phyloP scores from a whole-genome alignment of 2,888 invertebrate genomes.

The Microplitis manilae region DNA sequence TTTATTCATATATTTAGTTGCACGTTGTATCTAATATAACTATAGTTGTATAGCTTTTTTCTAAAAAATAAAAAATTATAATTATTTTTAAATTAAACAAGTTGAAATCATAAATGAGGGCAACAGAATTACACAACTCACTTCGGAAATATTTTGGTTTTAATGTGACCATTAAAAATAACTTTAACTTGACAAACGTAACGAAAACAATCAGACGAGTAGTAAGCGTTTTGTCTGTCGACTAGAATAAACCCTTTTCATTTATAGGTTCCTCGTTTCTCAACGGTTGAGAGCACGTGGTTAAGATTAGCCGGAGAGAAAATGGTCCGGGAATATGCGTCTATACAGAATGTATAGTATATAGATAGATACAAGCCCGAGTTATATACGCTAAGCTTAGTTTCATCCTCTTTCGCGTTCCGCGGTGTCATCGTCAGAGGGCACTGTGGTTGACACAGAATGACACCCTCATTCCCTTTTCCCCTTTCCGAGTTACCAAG shows the following conservation, averaged over 20 bases:
- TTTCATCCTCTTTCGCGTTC: conserved; percentile 68
- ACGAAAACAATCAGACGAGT: background rate
- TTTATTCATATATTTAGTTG: no score
- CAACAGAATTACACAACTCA: no score
- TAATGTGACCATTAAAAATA: background rate
- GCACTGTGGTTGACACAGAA: conserved; percentile 70
- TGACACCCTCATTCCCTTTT: conserved; percentile 61
- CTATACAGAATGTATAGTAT: background rate
- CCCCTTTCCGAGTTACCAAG: conserved; percentile 32
- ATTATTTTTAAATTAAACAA: no score
- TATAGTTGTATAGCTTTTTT: no score
- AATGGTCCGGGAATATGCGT: conserved; percentile 51
- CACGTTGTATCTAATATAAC: no score
- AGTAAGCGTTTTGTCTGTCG: conserved; percentile 13
- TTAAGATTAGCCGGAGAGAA: conserved; percentile 30
- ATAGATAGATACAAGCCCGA: conserved; percentile 51
- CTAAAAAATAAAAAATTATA: no score
- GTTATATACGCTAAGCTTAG: conserved; percentile 60
- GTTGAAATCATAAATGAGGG: no score
- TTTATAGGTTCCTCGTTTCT: conserved; percentile 16
- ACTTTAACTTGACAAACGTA: background rate
- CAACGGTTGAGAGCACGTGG: conserved; percentile 20
- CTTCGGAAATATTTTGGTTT: no score
- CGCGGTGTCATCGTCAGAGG: conserved; percentile 71
- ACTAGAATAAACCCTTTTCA: background rate